These are phyloP conservation scores for Choristoneura rosaceana DNA, from an alignment of 2,888 invertebrate genomes.

Conservation along the genomic window DNA sequence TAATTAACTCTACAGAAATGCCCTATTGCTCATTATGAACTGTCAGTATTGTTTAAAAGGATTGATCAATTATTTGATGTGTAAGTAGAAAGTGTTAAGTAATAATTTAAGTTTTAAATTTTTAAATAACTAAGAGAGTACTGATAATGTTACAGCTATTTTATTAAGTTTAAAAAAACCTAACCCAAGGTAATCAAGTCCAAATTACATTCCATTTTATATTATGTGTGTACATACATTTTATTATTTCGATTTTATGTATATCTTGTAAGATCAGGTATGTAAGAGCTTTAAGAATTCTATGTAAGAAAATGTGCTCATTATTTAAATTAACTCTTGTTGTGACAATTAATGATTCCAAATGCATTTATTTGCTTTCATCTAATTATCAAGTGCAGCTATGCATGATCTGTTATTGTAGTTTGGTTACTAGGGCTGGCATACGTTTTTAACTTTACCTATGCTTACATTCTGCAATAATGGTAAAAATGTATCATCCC, in stretches of 20 bases:
- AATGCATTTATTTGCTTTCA: conserved; percentile 69
- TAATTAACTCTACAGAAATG: conserved; percentile 1
- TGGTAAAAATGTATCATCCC: neutral
- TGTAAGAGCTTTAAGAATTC: conserved; percentile 78
- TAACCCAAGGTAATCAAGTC: conserved; percentile 74
- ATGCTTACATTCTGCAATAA: neutral
- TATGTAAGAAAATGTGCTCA: conserved; percentile 75
- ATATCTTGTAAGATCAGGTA: conserved; percentile 67
- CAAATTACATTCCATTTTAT: conserved; percentile 82
- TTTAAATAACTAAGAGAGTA: conserved; percentile 72
- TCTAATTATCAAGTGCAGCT: conserved; percentile 37
- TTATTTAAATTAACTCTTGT: conserved; percentile 67
- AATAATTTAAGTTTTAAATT: conserved; percentile 47
- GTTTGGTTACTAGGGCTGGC: neutral
- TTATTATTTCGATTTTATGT: conserved; percentile 55
- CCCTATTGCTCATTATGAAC: conserved; percentile 65
- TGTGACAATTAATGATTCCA: conserved; percentile 51
- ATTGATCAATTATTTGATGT: conserved; percentile 68
- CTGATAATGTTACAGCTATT: conserved; percentile 76
- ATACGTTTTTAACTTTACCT: neutral
- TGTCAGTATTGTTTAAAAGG: conserved; percentile 74
- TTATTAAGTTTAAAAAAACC: conserved; percentile 63
- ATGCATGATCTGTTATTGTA: conserved; percentile 7
- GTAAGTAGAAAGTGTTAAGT: conserved; percentile 47
- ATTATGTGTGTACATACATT: conserved; percentile 74